Conservation (phyloP, 92 coral and sea anemone species). For the Montipora capitata region DNA sequence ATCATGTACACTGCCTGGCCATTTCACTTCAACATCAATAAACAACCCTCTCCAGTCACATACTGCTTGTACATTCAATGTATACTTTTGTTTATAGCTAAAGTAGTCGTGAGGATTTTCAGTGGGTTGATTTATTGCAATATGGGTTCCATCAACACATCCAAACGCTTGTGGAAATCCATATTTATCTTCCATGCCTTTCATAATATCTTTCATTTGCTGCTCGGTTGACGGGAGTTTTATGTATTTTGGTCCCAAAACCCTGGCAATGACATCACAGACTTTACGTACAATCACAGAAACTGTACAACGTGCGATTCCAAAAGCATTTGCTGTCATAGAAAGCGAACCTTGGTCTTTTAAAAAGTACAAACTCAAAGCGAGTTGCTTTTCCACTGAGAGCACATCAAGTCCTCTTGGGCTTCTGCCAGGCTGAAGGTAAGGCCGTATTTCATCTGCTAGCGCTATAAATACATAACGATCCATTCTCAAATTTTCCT, state of each 20-base stretch:
- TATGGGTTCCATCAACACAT: constrained; percentile 74
- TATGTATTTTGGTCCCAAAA: too few relatives aligned
- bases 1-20: constrained; percentile 59
- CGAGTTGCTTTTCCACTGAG: too few relatives aligned
- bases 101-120: constrained; percentile 65
- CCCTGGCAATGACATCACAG: too few relatives aligned
- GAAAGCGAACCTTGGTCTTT: too few relatives aligned
- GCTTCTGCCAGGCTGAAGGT: too few relatives aligned
- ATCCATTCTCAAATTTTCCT: constrained; percentile 25
- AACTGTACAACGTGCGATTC: too few relatives aligned
- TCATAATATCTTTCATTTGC: constrained; percentile 2
- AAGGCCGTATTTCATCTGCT: constrained; percentile 24
- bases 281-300: too few relatives aligned
- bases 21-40: constrained; percentile 33
- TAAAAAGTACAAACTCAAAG: too few relatives aligned
- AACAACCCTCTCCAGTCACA: constrained; percentile 53
- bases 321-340: too few relatives aligned
- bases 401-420: too few relatives aligned
- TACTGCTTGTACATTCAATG: constrained; percentile 71
- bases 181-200: constrained; percentile 20
- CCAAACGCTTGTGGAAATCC: constrained; percentile 68
- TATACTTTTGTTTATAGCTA: constrained; percentile 64
- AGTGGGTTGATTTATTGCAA: constrained; percentile 57
- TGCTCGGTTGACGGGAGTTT: background rate
- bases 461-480: constrained; percentile 5